Base-by-base conservation (phyloP, 2,113 vertebrate genomes). In the Anguilla rostrata region DNA sequence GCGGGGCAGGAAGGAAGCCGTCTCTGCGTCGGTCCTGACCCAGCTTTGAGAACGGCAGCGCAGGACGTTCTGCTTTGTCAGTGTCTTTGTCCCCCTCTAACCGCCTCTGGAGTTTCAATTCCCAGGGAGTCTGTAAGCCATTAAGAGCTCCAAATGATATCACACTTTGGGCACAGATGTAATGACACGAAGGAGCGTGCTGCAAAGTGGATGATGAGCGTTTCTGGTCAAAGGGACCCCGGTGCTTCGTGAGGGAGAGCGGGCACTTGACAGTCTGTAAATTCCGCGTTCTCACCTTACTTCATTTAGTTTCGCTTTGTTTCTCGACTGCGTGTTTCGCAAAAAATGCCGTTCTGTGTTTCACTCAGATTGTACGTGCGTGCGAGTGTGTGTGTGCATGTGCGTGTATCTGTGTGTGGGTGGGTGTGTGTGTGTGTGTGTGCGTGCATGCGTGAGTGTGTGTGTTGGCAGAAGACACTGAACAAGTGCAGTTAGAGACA, bases 371-470 rank as follows among this genome's bases (percentile, higher is more conserved):
- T 60, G 57, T 60, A 20, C 57, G 57, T 46, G 43, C 8, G 43
- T 46, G 43, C 15, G 14, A 15, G 84, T 49, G 43, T 71, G 60
- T 87, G 29, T 84, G 57, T 53, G 39, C 87, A 49, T 84, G 6
- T 4, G 4, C 22, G 71, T 80, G 78, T 7, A 2, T 11, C 11
- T 80, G 6, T 80, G 29, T 15, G 11, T 80, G 34, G 40, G 34
- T 39, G 3, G 22, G 16, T 81, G 34, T 40, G 2, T 20, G 26
- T 41, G 79, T 20, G 39, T 39, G 16, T 15, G 16, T 81, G 34
- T 41, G 7, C 92, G 87, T 83, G 15, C 29, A 43, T 87, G 90
- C 90, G 89, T 75, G 86, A 90, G 86, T 93, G 92, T 66, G 91
- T 86, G 90, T 53, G 49, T 53, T 12, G 49, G 43, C 43, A 46